Percentiles rank a stretch among this genome's conserved stretches.
These are phyloP conservation scores for Spodoptera littoralis DNA, from an alignment of 2,888 invertebrate species.

Conservation along the genomic window DNA sequence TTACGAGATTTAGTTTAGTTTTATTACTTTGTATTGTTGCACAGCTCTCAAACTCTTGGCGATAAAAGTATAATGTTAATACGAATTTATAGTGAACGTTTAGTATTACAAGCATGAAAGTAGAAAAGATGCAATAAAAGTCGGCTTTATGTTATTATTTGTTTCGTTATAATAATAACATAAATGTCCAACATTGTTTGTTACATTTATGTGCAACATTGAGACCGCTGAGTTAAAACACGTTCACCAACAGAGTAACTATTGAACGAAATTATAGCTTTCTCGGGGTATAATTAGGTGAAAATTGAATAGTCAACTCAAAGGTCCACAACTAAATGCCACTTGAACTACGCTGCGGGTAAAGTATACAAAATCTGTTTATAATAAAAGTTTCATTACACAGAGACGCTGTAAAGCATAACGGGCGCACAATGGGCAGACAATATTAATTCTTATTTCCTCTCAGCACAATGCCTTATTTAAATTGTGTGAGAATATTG, in stretches of 20 bases:
- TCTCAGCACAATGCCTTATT: conserved; percentile 48
- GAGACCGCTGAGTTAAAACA: conserved; percentile 12
- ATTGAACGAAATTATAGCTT: conserved; percentile 12
- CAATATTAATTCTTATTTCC: conserved; percentile 53
- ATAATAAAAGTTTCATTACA: conserved; percentile 45
- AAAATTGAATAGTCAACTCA: conserved; percentile 22
- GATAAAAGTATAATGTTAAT: conserved; percentile 8
- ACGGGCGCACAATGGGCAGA: conserved; percentile 39
- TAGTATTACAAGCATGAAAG: conserved; percentile 24
- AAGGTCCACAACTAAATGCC: conserved; percentile 24
- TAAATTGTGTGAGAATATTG: conserved; percentile 59
- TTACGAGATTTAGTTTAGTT: conserved; percentile 20
- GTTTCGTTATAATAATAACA: conserved; percentile 37
- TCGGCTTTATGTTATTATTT: conserved; percentile 42
- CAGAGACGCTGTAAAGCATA: conserved; percentile 37
- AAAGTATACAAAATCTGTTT: conserved; percentile 39
- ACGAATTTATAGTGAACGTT: conserved; percentile 19
- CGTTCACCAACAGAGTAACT: conserved; percentile 15
- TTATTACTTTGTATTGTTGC: conserved; percentile 4
- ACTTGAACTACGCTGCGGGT: conserved; percentile 30
- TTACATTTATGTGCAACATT: conserved; percentile 26
- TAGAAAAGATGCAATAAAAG: conserved; percentile 31
- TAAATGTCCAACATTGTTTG: conserved; percentile 29
- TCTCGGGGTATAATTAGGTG: conserved; percentile 14
- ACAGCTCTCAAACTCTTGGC: conserved; percentile 9